Percentiles rank a stretch among this genome's conserved stretches.
phyloP scores from a whole-genome alignment of 2,797 vertebrate species.

The Benthosema pterotum region DNA sequence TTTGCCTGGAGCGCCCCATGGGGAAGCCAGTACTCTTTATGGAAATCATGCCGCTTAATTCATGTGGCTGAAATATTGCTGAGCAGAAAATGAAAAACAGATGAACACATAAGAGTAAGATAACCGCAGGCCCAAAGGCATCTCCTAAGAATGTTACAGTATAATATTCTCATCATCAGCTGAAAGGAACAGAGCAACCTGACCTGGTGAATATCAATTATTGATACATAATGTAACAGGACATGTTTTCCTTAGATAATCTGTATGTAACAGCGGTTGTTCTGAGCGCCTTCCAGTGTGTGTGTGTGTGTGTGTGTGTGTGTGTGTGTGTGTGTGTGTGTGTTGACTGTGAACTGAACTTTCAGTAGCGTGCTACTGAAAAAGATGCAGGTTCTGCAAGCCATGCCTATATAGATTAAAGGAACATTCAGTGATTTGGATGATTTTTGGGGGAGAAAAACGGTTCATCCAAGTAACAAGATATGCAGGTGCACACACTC shows the following conservation, averaged over 20 bases:
- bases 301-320: no score
- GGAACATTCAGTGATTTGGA: no score
- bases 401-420: no score
- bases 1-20: conserved; percentile 26
- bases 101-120: conserved; percentile 53
- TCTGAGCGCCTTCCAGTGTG: no score
- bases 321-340: no score
- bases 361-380: no score
- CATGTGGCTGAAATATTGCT: conserved; percentile 65
- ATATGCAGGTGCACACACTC: no score
- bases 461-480: no score
- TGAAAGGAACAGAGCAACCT: conserved; percentile 20
- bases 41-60: conserved; percentile 59
- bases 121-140: conserved; percentile 27
- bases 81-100: conserved; percentile 72
- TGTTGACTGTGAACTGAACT: no score
- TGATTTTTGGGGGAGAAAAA: no score
- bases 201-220: conserved; percentile 19
- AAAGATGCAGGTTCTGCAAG: no score
- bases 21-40: conserved; percentile 53
- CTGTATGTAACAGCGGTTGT: no score
- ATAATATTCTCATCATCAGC: conserved; percentile 18
- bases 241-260: neutral
- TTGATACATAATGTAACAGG: conserved; percentile 15
- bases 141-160: conserved; percentile 34